phyloP scores from a whole-genome alignment of 2,113 vertebrate species.

The Seriola rivoliana region DNA sequence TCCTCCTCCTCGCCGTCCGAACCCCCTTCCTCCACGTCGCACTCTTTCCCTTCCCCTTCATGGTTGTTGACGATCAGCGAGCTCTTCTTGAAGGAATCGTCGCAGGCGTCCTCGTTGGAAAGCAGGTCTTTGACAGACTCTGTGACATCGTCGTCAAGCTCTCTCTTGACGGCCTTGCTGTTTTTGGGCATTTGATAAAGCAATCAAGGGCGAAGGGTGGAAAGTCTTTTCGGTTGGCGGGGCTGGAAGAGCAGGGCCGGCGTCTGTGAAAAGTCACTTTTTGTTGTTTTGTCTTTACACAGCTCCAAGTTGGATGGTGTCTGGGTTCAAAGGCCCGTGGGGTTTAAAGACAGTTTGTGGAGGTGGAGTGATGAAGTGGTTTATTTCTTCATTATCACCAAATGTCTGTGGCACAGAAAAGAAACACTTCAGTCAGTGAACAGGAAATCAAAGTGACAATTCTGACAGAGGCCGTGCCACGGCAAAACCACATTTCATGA shows the following conservation, averaged over 20 bases:
- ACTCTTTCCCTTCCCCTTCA: constrained; percentile 87
- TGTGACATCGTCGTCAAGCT: constrained; percentile 96
- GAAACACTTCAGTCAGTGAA: constrained; percentile 22
- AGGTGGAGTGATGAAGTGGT: constrained; percentile 23
- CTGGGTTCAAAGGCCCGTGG: constrained; percentile 16
- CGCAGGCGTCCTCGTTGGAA: constrained; percentile 94
- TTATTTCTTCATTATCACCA: constrained; percentile 83
- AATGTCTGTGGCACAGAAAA: constrained; percentile 64
- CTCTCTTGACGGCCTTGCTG: constrained; percentile 96
- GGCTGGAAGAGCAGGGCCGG: constrained; percentile 24
- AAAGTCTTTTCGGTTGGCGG: constrained; percentile 70
- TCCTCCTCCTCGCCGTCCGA: constrained; percentile 91
- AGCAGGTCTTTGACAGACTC: constrained; percentile 97
- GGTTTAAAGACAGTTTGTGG: constrained; percentile 30
- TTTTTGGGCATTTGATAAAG: constrained; percentile 97
- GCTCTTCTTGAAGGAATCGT: constrained; percentile 96
- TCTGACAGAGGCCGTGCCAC: not conserved
- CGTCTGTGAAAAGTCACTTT: constrained; percentile 29
- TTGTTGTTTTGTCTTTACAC: constrained; percentile 1
- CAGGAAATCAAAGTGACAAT: not conserved
- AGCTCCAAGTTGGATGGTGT: not conserved
- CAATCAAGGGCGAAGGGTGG: constrained; percentile 65
- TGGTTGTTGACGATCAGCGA: constrained; percentile 89
- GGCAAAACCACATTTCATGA: not conserved
- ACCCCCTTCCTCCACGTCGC: constrained; percentile 87